phyloP scores from a whole-genome alignment of 2,888 invertebrate species.

The Tipula confusa region DNA sequence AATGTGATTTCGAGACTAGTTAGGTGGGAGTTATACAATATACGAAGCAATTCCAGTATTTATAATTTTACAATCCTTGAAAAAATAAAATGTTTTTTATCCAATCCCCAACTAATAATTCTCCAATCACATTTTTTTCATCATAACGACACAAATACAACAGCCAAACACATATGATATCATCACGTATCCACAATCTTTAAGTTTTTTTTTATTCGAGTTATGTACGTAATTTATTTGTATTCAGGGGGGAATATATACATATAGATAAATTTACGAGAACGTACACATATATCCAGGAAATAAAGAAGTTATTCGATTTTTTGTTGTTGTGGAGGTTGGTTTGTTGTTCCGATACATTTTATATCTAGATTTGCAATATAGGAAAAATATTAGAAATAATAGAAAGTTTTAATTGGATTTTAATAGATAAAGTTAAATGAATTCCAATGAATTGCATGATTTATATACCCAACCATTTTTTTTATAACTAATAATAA shows the following conservation, averaged over 20 bases:
- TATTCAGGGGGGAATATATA: background rate
- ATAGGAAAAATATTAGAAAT: background rate
- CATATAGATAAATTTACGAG: too few species aligned
- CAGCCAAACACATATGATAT: background rate
- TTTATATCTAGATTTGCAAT: background rate
- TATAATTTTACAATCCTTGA: background rate
- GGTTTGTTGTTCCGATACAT: background rate
- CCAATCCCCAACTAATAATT: background rate
- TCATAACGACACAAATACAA: background rate
- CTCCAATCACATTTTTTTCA: background rate
- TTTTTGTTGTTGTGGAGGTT: background rate
- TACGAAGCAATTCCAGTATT: too few species aligned
- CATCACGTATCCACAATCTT: background rate
- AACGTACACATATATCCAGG: background rate
- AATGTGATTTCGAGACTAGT: too few species aligned
- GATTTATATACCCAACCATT: background rate
- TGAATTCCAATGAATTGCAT: background rate
- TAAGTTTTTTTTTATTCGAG: background rate
- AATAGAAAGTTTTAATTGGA: slow-evolving; percentile 25
- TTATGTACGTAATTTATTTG: background rate
- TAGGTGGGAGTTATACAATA: too few species aligned
- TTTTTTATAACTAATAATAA: background rate
- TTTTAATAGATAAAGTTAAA: slow-evolving; percentile 25
- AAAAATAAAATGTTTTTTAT: background rate
- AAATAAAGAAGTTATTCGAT: slow-evolving; percentile 1